These are phyloP conservation scores for Pyxicephalus adspersus DNA, from an alignment of 2,113 vertebrate species.

Conservation along the genomic window DNA sequence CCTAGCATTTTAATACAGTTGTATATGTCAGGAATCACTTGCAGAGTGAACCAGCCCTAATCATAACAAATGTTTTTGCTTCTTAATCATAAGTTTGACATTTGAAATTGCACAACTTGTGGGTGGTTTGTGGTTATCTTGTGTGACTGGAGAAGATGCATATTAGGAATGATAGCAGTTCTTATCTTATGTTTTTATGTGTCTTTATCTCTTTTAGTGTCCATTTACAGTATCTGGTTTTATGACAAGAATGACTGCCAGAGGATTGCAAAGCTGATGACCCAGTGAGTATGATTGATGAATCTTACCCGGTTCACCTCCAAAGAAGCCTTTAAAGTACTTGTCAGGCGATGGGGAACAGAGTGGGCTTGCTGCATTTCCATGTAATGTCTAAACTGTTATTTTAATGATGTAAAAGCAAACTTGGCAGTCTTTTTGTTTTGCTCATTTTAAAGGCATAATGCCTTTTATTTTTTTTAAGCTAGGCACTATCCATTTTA, in stretches of 20 bases:
- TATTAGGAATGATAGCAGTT: slow-evolving; percentile 13
- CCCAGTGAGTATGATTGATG: slow-evolving; percentile 81
- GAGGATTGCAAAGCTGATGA: slow-evolving; percentile 95
- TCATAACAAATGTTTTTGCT: too few species aligned
- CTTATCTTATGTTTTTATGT: slow-evolving; percentile 44
- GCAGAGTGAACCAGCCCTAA: too few species aligned
- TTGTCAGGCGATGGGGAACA: background rate
- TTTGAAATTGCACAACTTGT: background rate
- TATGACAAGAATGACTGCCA: slow-evolving; percentile 97
- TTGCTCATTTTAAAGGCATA: background rate
- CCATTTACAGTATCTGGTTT: slow-evolving; percentile 99
- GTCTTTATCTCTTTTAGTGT: slow-evolving; percentile 78
- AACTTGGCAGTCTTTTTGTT: background rate
- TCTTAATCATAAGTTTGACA: background rate
- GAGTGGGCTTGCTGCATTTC: background rate
- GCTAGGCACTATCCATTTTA: too few species aligned
- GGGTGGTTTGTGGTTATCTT: slow-evolving; percentile 26
- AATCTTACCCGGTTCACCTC: background rate
- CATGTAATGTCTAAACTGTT: background rate
- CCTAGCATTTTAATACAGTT: too few species aligned
- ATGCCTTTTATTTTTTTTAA: too few species aligned
- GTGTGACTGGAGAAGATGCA: slow-evolving; percentile 50
- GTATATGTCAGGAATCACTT: too few species aligned
- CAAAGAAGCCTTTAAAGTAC: background rate
- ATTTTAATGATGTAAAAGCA: background rate